Evolutionary conservation across 2,888 invertebrate species (phyloP).

Genomic region (Diaphora mendica): DNA sequence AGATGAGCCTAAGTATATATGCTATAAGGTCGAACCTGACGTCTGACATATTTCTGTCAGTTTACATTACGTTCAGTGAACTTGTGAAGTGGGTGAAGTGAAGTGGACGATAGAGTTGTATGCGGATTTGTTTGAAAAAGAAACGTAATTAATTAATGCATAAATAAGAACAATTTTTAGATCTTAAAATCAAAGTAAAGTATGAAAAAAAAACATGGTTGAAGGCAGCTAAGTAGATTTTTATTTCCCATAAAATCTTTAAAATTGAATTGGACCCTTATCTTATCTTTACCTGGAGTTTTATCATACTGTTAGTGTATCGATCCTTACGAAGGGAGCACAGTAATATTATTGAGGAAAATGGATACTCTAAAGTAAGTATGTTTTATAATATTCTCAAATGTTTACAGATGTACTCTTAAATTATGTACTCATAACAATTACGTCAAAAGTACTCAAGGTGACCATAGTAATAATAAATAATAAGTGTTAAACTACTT

Average conservation of each 20-base stretch:
- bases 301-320: constrained; percentile 42
- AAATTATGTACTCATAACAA: constrained; percentile 20
- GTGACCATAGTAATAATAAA: constrained; percentile 29
- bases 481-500: constrained; percentile 33
- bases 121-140: neutral
- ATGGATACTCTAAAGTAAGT: constrained; percentile 73
- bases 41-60: neutral
- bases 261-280: constrained; percentile 36
- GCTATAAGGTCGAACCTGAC: neutral
- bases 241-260: constrained; percentile 23
- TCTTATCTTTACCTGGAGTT: constrained; percentile 58
- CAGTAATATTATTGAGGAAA: constrained; percentile 28
- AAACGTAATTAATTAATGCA: neutral
- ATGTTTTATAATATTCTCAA: constrained; percentile 18
- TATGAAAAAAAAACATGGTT: constrained; percentile 16
- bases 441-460: constrained; percentile 64
- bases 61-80: no score
- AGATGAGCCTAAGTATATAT: no score
- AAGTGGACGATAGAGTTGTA: neutral
- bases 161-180: neutral
- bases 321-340: constrained; percentile 28
- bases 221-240: constrained; percentile 16
- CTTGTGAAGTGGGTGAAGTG: no score
- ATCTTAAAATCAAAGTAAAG: neutral
- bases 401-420: neutral